Base-by-base conservation (phyloP, 2,888 invertebrate genomes). In the Tiliacea aurago region DNA sequence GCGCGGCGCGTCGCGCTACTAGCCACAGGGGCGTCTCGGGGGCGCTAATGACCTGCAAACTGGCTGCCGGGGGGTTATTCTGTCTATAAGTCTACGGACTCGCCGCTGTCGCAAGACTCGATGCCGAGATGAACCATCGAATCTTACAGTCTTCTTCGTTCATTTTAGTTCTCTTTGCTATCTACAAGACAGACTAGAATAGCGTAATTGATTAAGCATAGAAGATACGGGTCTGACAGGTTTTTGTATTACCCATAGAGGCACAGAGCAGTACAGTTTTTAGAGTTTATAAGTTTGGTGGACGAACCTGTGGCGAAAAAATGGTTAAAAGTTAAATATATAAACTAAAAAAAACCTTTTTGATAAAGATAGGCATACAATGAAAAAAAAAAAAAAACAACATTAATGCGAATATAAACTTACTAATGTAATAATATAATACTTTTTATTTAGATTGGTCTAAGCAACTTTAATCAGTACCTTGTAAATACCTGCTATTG, bases 11-110 rank as follows among this genome's bases (percentile, higher is more conserved):
- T 84, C 91, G 90, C 89, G 91, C 90, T 91, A 93, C 90, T 84
- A 90, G 91, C 89, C 90, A 92, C 92, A 90, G 90, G 90, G 93
- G 93, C 94, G 91, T 93, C 95, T 93, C 94, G 91, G 94, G 94
- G 95, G 93, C 94, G 93, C 90, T 91, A 93, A 93, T 90, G 90
- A 95, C 96, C 96, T 95, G 96, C 85, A 95, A 80, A 96, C 94
- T 96, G 95, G 95, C 96, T 96, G 95, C 95, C 96, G 95, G 96
- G 95, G 95, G 94, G 93, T 95, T 95, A 95, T 90, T 93, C 93
- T 94, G 92, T 93, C 93, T 94, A 93, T 78, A 89, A 90, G 91
- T 92, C 92, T 94, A 94, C 90, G 93, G 93, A 93, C 93, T 89
- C 86, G 93, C 94, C 94, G 95, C 94, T 92, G 90, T 87, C 88